phyloP scores from a whole-genome alignment of 1,140 invertebrate genomes.

The Carcinoscorpius rotundicauda region DNA sequence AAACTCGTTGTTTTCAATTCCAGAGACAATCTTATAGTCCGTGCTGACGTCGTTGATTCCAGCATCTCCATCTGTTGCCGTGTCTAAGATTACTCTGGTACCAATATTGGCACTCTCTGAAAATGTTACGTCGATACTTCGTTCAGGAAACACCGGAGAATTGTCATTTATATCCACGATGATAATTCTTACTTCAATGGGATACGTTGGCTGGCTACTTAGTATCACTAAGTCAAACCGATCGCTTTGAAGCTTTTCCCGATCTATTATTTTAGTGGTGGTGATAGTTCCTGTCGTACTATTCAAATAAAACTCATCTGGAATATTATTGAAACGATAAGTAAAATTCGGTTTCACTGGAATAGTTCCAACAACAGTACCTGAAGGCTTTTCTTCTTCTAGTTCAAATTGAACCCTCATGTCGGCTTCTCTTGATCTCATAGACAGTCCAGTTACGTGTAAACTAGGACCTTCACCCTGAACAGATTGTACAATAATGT shows the following conservation, averaged over 20 bases:
- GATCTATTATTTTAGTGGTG: slow-evolving; percentile 63
- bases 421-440: slow-evolving; percentile 15
- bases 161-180: slow-evolving; percentile 83
- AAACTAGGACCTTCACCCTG: slow-evolving; percentile 7
- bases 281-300: slow-evolving; percentile 64
- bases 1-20: slow-evolving; percentile 77
- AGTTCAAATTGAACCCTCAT: slow-evolving; percentile 48
- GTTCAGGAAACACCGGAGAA: slow-evolving; percentile 75
- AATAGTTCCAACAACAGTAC: slow-evolving; percentile 70
- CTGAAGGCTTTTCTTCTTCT: slow-evolving; percentile 63
- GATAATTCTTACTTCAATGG: slow-evolving; percentile 74
- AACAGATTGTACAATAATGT: slow-evolving; percentile 3
- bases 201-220: slow-evolving; percentile 83
- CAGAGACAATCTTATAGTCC: slow-evolving; percentile 74
- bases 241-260: slow-evolving; percentile 58
- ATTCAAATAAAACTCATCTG: slow-evolving; percentile 66
- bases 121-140: slow-evolving; percentile 66
- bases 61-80: slow-evolving; percentile 71
- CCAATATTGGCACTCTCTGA: slow-evolving; percentile 80
- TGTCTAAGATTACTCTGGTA: slow-evolving; percentile 72
- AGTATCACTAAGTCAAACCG: slow-evolving; percentile 80
- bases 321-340: slow-evolving; percentile 71
- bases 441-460: slow-evolving; percentile 1
- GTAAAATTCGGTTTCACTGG: slow-evolving; percentile 71
- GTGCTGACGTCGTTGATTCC: slow-evolving; percentile 69